Evolutionary conservation across 2,888 invertebrate genomes (phyloP), one percentile per base, ranked within the genome.

Genomic region (Zootermopsis nevadensis): DNA sequence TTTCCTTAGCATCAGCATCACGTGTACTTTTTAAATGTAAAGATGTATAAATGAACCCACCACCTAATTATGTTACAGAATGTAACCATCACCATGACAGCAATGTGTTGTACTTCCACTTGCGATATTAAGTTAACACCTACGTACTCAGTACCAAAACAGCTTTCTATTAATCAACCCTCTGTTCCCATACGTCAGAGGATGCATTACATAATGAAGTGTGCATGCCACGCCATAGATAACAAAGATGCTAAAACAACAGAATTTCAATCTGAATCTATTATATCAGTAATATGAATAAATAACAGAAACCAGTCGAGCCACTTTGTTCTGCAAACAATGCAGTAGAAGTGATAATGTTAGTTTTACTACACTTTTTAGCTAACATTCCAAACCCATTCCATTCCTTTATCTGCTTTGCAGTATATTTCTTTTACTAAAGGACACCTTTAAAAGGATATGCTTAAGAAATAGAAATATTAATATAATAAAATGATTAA

Each of bases 371-470:
- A 74, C 24, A 35, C 24, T 74, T 38, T 69, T 38, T 42, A 74
- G 22, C 24, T 3, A 33, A 74, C 35, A 74, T 74, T 74, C n/a
- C 74, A 74, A 74, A 74, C 38, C 74, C 60, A 60, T 60, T 60
- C 55, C 12, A 33, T 55, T 33, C 67, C 48, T 48, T n/a, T 38
- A 60, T 81, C 83, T 83, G 83, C 83, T 72, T 53, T 53, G 83
- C 83, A 83, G 83, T 76, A 33, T 72, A 60, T 79, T 55, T 53
- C 15, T 74, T 80, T 74, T 79, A 72, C 55, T 60, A 76, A 60
- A 79, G 38, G 31, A 76, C 55, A 80, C 80, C 83, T 83, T 83
- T 80, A 83, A 74, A 83, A 83, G 83, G 83, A 80, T 72, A 69
- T 81, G 66, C 19, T 24, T 48, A 77, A 66, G 69, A 77, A 69